phyloP scores from a whole-genome alignment of 2,888 invertebrate genomes.

The Aradus depressus region DNA sequence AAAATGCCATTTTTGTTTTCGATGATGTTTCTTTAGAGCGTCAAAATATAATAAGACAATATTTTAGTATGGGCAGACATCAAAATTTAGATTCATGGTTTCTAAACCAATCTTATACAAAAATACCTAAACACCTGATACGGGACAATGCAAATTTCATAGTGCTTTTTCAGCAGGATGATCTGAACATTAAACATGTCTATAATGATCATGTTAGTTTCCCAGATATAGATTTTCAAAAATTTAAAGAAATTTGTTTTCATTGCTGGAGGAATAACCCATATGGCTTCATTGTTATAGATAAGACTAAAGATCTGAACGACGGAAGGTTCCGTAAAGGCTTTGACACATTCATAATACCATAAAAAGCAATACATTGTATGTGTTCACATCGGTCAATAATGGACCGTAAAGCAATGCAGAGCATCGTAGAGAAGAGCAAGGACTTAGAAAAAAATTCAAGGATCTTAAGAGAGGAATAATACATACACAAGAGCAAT shows the following conservation, averaged over 20 bases:
- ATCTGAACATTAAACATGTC: conserved; percentile 8
- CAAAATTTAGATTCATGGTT: conserved; percentile 35
- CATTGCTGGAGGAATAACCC: conserved; percentile 9
- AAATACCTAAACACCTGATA: conserved; percentile 11
- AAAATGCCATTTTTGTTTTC: conserved; percentile 35
- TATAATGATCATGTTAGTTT: conserved; percentile 11
- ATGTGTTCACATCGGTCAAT: too few relatives aligned
- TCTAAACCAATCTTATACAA: conserved; percentile 35
- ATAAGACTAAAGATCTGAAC: conserved; percentile 6
- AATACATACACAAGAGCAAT: too few relatives aligned
- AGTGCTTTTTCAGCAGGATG: not conserved
- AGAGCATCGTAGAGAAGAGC: too few relatives aligned
- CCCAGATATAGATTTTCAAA: conserved; percentile 6
- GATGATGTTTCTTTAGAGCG: conserved; percentile 36
- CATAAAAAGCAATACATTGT: too few relatives aligned
- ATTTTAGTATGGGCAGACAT: conserved; percentile 35
- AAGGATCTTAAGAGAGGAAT: too few relatives aligned
- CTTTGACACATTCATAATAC: conserved; percentile 11
- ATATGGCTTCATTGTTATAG: conserved; percentile 10
- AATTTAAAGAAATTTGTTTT: conserved; percentile 6
- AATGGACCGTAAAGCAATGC: too few relatives aligned
- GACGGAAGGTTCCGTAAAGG: conserved; percentile 10
- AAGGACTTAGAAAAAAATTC: too few relatives aligned
- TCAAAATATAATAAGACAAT: conserved; percentile 32
- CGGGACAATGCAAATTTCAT: conserved; percentile 11